Percentiles rank a stretch among this genome's conserved stretches.
phyloP scores from a whole-genome alignment of 2,113 vertebrate species.

The Tenrec ecaudatus region DNA sequence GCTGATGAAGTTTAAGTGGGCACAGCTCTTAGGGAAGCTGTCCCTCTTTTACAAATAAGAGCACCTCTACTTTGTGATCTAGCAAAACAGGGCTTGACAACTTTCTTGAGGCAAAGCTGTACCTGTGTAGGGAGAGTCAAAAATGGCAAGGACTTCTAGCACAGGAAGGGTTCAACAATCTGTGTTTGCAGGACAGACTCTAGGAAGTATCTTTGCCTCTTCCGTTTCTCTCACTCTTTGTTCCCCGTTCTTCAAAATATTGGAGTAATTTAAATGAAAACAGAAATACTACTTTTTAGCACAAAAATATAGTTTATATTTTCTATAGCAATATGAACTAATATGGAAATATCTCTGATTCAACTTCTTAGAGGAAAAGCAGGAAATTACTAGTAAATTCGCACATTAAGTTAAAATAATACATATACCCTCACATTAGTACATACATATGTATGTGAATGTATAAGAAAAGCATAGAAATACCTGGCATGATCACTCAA shows the following conservation, averaged over 20 bases:
- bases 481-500: too few species aligned
- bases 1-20: rapidly evolving
- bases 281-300: background rate
- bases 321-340: too few species aligned
- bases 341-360: background rate
- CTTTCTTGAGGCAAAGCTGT: too few species aligned
- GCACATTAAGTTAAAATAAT: background rate
- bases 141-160: background rate
- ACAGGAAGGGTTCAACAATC: background rate
- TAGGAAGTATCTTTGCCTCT: background rate
- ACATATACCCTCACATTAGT: background rate
- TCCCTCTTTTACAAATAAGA: background rate
- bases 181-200: background rate
- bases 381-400: background rate
- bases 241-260: too few species aligned
- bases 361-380: background rate
- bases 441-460: background rate
- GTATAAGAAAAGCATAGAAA: background rate
- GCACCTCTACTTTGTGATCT: rapidly evolving
- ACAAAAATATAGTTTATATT: background rate
- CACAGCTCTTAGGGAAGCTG: background rate
- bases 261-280: too few species aligned
- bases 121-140: too few species aligned
- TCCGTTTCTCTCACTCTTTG: background rate
- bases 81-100: too few species aligned